These are phyloP conservation scores for Lasioglossum pauxillum DNA, from an alignment of 2,888 invertebrate genomes.

Conservation along the genomic window DNA sequence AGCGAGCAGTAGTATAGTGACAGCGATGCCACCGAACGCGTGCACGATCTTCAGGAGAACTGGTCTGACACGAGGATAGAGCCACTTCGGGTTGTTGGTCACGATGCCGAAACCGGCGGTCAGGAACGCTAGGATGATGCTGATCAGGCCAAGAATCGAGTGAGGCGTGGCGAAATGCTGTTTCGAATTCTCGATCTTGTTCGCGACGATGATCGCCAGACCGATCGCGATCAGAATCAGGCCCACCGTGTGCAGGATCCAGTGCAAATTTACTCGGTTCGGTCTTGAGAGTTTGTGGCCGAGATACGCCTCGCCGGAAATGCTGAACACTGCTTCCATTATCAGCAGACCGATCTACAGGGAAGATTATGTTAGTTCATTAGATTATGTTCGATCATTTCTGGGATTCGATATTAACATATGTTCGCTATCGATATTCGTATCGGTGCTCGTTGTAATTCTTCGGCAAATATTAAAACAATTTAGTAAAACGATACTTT, in stretches of 20 bases:
- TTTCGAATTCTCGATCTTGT: conserved; percentile 68
- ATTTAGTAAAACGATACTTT: too few species aligned
- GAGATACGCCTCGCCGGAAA: conserved; percentile 80
- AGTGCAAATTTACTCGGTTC: conserved; percentile 78
- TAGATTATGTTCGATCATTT: neutral
- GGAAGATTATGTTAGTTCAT: neutral
- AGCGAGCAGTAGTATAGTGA: conserved; percentile 76
- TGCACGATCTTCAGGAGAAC: conserved; percentile 79
- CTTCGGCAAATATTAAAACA: too few species aligned
- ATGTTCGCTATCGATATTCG: too few species aligned
- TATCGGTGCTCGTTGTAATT: neutral
- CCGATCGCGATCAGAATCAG: conserved; percentile 74
- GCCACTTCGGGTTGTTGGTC: conserved; percentile 78
- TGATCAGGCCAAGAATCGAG: conserved; percentile 75
- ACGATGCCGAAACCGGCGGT: conserved; percentile 76
- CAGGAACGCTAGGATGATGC: conserved; percentile 72
- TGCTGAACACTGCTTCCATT: conserved; percentile 77
- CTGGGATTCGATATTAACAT: neutral
- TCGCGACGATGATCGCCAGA: conserved; percentile 75
- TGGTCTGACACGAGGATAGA: conserved; percentile 78
- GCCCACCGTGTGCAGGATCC: conserved; percentile 78
- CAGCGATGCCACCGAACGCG: conserved; percentile 76
- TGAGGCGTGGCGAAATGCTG: conserved; percentile 77
- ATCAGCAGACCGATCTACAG: conserved; percentile 76
- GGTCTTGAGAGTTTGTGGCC: conserved; percentile 70